Evolutionary conservation across 2,113 vertebrate species (phyloP), one percentile per base, ranked within the genome.

Genomic region (Pollachius pollachius): DNA sequence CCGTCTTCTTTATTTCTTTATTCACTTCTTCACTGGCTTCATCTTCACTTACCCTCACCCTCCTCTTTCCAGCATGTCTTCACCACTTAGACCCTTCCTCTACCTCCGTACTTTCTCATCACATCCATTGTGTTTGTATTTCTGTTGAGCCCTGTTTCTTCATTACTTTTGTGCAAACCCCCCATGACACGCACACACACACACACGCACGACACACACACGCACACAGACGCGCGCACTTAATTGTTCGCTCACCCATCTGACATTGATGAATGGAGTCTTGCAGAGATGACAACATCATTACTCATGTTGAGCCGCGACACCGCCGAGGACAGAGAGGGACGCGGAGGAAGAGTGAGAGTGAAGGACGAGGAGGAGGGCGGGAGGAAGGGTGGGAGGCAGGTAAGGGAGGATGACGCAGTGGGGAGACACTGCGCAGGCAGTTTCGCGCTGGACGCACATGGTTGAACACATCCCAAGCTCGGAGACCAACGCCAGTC

Each of bases 301-400:
- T 90, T 90, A 88, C 89, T 90, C 89, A 89, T 88, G 85, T 85
- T 88, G 84, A 81, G 84, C 76, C 70, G 86, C 84, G 77, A 84
- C 84, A 84, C 86, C 81, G 78, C 79, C 79, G 71, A 82, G 84
- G 81, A 87, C 78, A 86, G 86, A 64, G 56, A 84, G 82, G 80
- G 75, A 65, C 30, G 67, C 70, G 11, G 75, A 72, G 65, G 71
- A 74, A 72, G 78, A 73, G 69, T 68, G 75, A 83, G 84, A 62
- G 78, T 84, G 81, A 85, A 89, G 83, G 83, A 86, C 83, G 41
- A 48, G 41, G 41, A 6, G 37, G 84, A 76, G 81, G 62, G 23
- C 77, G 69, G 76, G 75, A 65, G 70, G 72, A 71, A 77, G 61
- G 81, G 62, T 75, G 65, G 75, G 56, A 68, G 34, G 48, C 56